Evolutionary conservation across 2,113 vertebrate species (phyloP), one percentile per base, ranked within the genome.

Genomic region (Rallus limicola): DNA sequence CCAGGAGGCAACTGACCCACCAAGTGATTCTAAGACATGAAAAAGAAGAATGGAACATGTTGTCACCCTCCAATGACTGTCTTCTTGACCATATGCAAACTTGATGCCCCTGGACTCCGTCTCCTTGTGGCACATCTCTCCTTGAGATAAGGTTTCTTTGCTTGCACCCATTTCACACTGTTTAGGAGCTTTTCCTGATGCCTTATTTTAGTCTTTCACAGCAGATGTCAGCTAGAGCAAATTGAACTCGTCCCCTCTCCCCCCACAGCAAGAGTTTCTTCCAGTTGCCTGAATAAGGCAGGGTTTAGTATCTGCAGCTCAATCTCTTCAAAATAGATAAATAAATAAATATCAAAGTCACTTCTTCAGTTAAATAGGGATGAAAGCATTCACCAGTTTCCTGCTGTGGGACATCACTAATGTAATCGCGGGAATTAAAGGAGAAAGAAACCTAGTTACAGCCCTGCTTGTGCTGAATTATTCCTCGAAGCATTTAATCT

Each of bases 101-200:
- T 16, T 4, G 0, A 48, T 5, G 1, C 23, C 44, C 5, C 2
- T 11, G 19, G 50, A 67, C 59, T 55, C 36, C 0, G 0, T 48
- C 5, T 62, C 29, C 34, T 42, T 33, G 6, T 17, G 34, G 26
- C 48, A 68, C 38, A 58, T 9, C 42, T 29, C 46, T 78, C 56
- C 44, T 17, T 53, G 24, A 58, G 34, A 84, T 21, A 29, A 62
- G 14, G 28, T 24, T 65, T 80, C 33, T 70, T 65, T 60, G 10
- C 44, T n/a, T 82, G 40, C 28, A 79, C 6, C 7, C 16, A 31
- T 84, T 82, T 55, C 18, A 89, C 10, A 38, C 36, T 9, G 40
- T 23, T 85, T 53, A 83, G 18, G 23, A 20, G 31, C 11, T 33
- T n/a, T 42, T 75, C 48, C 60, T 69, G 34, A 62, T 31, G 36